Evolutionary conservation across 2,888 invertebrate species (phyloP), one percentile per base, ranked within the genome.

Genomic region (Cheilosia soror): DNA sequence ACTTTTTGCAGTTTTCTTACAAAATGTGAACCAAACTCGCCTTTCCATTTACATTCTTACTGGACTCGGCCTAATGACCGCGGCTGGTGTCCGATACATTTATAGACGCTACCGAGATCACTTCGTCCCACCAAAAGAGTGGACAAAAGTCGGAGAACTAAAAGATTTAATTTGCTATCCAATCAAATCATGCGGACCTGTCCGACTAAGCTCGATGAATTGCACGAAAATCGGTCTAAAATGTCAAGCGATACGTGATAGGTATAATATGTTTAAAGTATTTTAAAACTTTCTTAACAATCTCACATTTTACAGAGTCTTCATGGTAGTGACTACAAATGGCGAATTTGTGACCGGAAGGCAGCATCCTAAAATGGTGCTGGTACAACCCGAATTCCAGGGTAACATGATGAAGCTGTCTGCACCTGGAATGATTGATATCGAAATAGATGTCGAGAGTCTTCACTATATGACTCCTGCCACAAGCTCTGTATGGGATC

Each of bases 311-410:
- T 6, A 33, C 27, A 94, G 95, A 87, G 91, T 93, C 0, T 90
- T 95, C 51, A 94, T 95, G 94, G 92, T 95, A 11, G 92, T 94
- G 20, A 93, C 94, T 81, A 91, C 93, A 0, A 91, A 94, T 81
- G 93, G 93, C 15, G 93, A 93, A 88, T 95, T 94, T 88, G 91
- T 95, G 20, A 94, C 95, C 0, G 95, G 93, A 1, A 91, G 95
- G 83, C 93, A 92, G 20, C 91, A 93, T 85, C 94, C 95, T 0
- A 93, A 93, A 88, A 91, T 95, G 88, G 92, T 94, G 25, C 91
- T 93, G 88, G 92, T 94, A 11, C 90, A 92, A 1, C 94, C 94
- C 0, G 71, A 58, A 65, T 84, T 84, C 60, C 25, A 80, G 2
- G 75, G 42, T 0, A 91, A 91, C 9, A 88, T 94, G 20, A 92